Base-by-base conservation (phyloP, 2,113 vertebrate species). In the Apodemus sylvaticus region DNA sequence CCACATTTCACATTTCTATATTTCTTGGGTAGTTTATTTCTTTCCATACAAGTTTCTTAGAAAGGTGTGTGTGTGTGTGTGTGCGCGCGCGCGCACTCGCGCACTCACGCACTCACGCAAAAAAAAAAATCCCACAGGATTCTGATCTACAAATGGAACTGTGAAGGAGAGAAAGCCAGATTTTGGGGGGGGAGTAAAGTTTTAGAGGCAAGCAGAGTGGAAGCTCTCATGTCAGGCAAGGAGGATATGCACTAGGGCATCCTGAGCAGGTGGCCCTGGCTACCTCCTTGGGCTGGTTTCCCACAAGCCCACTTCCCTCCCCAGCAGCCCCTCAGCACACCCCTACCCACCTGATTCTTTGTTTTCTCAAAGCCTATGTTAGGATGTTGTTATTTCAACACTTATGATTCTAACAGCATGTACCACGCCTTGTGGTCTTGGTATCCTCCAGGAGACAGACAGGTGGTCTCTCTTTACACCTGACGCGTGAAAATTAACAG, bases 121-220 rank as follows among this genome's bases (percentile, higher is more conserved):
- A n/a, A n/a, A n/a, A n/a, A n/a, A n/a, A n/a, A n/a, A 76, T 45
- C 24, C n/a, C 39, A 48, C 1, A n/a, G 60, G 60, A 60, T 64
- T 96, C 39, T 86, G 82, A 39, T 64, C 88, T 71, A 92, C 62
- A 51, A 85, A 92, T 53, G 55, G 26, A 94, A 70, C 39, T 62
- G 45, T 34, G 20, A 79, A 93, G 60, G 42, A 11, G 20, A 39
- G 24, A 78, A 81, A 24, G n/a, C 60, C 45, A 19, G 74, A 16
- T 48, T 58, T 31, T n/a, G n/a, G n/a, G n/a, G n/a, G 13, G 1
- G 16, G 53, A 10, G n/a, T 64, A 31, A 14, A 14, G 10, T 2
- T 58, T 26, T 51, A 53, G 26, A 7, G 64, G 1, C 48, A 42
- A 70, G 85, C 1, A 2, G 31, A 20, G 34, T 5, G 51, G 51